Evolutionary conservation across 2,888 invertebrate species (phyloP).

Genomic region (Torymus texanus): DNA sequence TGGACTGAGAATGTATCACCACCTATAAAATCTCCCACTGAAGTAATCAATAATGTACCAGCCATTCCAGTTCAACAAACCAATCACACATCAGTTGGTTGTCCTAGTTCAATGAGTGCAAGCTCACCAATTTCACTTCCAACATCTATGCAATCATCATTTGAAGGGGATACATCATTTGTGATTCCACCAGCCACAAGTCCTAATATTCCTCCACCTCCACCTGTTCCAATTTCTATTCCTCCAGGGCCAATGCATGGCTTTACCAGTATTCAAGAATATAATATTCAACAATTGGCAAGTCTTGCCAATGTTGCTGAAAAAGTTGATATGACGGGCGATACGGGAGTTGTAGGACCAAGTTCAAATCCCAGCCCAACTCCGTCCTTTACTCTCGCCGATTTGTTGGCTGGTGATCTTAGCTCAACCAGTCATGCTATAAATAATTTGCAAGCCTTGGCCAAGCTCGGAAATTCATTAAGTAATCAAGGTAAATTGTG

Average conservation of each 20-base stretch:
- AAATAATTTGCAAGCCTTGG: slow-evolving; percentile 92
- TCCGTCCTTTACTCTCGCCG: slow-evolving; percentile 84
- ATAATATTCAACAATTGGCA: slow-evolving; percentile 89
- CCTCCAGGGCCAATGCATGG: slow-evolving; percentile 76
- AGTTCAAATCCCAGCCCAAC: slow-evolving; percentile 78
- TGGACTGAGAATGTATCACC: slow-evolving; percentile 78
- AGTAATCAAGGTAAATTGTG: slow-evolving; percentile 74
- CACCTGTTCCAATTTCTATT: slow-evolving; percentile 67
- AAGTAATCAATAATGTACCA: slow-evolving; percentile 67
- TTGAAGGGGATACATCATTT: slow-evolving; percentile 82
- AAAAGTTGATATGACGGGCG: slow-evolving; percentile 76
- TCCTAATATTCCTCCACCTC: slow-evolving; percentile 73
- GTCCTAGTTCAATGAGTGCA: slow-evolving; percentile 80
- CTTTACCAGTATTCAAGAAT: slow-evolving; percentile 87
- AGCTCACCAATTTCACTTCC: slow-evolving; percentile 83
- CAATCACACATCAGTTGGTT: slow-evolving; percentile 77
- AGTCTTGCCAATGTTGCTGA: slow-evolving; percentile 89
- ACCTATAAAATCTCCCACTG: slow-evolving; percentile 72
- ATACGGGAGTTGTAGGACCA: slow-evolving; percentile 69
- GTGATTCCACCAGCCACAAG: slow-evolving; percentile 76
- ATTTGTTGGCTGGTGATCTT: slow-evolving; percentile 84
- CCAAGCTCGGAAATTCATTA: slow-evolving; percentile 85
- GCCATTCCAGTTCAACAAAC: slow-evolving; percentile 77
- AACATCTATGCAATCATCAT: slow-evolving; percentile 85
- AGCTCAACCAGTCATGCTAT: slow-evolving; percentile 84